Percentiles rank a stretch among this genome's conserved stretches.
These are phyloP conservation scores for Ecdyonurus torrentis DNA, from an alignment of 2,888 invertebrate species.

Conservation along the genomic window DNA sequence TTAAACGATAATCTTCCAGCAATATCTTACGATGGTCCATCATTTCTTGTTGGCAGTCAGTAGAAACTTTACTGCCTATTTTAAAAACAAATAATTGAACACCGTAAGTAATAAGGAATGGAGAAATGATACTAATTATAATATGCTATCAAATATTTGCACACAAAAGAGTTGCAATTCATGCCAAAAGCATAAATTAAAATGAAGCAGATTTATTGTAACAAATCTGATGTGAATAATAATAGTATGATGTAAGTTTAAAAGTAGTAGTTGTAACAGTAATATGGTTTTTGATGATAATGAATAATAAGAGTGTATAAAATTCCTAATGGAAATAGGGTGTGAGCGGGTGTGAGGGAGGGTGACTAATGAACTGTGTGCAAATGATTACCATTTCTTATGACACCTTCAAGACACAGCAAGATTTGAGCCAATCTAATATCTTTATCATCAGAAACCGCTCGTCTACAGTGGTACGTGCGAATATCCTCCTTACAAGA, in stretches of 20 bases:
- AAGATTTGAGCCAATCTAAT: slow-evolving; percentile 78
- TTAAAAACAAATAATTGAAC: slow-evolving; percentile 7
- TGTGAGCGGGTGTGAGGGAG: too few species aligned
- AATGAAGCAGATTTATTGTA: background rate
- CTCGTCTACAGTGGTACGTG: slow-evolving; percentile 66
- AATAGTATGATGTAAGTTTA: too few species aligned
- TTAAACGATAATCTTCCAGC: slow-evolving; percentile 84
- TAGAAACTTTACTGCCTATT: slow-evolving; percentile 41
- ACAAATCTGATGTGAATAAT: background rate
- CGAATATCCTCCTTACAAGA: slow-evolving; percentile 84
- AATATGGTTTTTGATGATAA: too few species aligned
- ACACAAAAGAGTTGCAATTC: background rate
- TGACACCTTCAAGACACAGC: slow-evolving; percentile 70
- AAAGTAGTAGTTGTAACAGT: too few species aligned
- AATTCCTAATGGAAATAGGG: too few species aligned
- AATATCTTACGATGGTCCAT: slow-evolving; percentile 76
- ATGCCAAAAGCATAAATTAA: background rate
- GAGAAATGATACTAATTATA: too few species aligned
- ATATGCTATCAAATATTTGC: too few species aligned
- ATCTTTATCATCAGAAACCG: slow-evolving; percentile 64
- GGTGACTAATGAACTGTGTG: too few species aligned
- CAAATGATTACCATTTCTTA: slow-evolving; percentile 46
- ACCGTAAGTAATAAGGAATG: too few species aligned
- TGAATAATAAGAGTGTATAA: too few species aligned
- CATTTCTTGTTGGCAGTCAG: slow-evolving; percentile 78